Evolutionary conservation across 1,140 invertebrate genomes (phyloP), one percentile per base, ranked within the genome.

Genomic region (Pogonognathellus flavescens): DNA sequence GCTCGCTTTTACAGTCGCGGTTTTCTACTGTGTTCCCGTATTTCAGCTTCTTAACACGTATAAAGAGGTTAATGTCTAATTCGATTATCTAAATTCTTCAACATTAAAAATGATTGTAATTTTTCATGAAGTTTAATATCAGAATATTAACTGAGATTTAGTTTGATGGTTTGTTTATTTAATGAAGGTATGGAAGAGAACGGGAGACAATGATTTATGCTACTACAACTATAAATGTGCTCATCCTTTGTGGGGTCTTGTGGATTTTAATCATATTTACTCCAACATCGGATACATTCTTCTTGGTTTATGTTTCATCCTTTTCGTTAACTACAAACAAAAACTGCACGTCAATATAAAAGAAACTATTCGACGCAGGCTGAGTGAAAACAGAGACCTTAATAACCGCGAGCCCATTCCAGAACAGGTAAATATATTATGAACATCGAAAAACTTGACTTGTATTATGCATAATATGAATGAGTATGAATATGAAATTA

Each of bases 191-290:
- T 90, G 31, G 9, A 9, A 97, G 8, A 92, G 94, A 62, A 96
- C 96, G 0, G 96, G 96, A 14, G 94, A 97, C 91, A 94, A 97
- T 89, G 96, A 98, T 91, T 92, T 97, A 50, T 98, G 97, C 90
- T 98, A 97, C 90, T 98, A 97, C 92, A 98, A 98, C 90, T 98
- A 97, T 90, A 90, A 95, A 10, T 98, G 97, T 90, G 93, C 96
- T 0, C 95, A 96, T 91, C 96, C 95, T 0, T 91, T 96, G 8
- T 93, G 93, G 31, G 90, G 93, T 8, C 90, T 95, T 16, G 94
- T 93, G 22, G 95, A 96, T 89, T 96, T 96, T 89, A 96, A 96
- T 91, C 96, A 97, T 90, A 93, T 97, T 14, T 97, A 94, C 90
- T 97, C 96, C 7, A 98, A 98, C 90, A 93, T 96, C 85, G 95